phyloP scores from a whole-genome alignment of 64 coral and sea anemone species.

The Acropora tenuis region DNA sequence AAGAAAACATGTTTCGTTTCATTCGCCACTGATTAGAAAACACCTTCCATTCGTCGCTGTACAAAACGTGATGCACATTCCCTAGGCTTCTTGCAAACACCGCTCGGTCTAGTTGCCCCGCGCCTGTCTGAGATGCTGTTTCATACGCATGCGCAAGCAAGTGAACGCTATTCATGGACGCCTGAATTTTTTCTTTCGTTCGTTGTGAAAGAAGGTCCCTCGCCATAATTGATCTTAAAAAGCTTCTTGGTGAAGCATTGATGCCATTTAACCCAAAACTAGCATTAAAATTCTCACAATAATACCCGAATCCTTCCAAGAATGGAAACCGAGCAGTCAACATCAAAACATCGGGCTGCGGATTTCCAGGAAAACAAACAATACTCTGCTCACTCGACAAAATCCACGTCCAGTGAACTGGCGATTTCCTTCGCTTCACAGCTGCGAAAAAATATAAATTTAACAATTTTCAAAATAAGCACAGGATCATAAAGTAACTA shows the following conservation, averaged over 20 bases:
- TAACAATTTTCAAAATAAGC: not conserved
- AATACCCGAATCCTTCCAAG: constrained; percentile 25
- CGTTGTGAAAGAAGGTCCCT: not conserved
- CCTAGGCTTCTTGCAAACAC: constrained; percentile 24
- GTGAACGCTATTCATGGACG: constrained; percentile 59
- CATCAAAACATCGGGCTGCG: not conserved
- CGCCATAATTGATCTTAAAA: not conserved
- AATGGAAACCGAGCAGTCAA: constrained; percentile 22
- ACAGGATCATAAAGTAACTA: too few relatives aligned
- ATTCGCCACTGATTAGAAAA: constrained; percentile 36
- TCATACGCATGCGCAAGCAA: constrained; percentile 59
- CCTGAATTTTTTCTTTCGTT: constrained; percentile 59
- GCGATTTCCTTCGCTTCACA: not conserved
- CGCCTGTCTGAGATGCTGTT: not conserved
- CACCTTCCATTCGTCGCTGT: constrained; percentile 11
- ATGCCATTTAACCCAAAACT: not conserved
- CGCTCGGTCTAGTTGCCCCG: not conserved
- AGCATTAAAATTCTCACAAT: not conserved
- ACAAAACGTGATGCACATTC: not conserved
- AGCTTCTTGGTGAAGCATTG: not conserved
- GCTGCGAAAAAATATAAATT: constrained; percentile 1
- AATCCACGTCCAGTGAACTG: not conserved
- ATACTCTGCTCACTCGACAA: not conserved
- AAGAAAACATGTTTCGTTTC: constrained; percentile 81
- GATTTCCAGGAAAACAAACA: not conserved